A percentile compares a stretch with the other conserved stretches of the same genome.
phyloP scores from a whole-genome alignment of 2,113 vertebrate genomes.

The Gadus macrocephalus region DNA sequence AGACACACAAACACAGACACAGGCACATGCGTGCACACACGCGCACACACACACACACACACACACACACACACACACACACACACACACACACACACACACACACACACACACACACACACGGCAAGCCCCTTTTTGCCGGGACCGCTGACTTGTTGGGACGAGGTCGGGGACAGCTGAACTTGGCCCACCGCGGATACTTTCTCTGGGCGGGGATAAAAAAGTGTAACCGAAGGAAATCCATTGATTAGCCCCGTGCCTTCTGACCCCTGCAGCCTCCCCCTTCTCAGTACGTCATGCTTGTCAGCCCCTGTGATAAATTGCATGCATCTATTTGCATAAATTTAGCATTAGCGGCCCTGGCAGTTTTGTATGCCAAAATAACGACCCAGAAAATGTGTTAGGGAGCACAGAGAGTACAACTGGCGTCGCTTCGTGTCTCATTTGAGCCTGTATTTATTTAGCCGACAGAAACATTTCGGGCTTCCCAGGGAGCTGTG shows the following conservation, averaged over 20 bases:
- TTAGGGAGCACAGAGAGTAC: no score
- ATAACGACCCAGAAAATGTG: constrained; percentile 79
- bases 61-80: no score
- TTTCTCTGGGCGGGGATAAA: constrained; percentile 55
- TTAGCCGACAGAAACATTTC: background rate
- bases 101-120: no score
- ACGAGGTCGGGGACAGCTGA: no score
- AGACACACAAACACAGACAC: background rate
- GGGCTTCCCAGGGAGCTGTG: background rate
- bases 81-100: no score
- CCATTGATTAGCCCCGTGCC: constrained; percentile 89
- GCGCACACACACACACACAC: no score
- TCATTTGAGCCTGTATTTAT: constrained; percentile 28
- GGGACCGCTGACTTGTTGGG: no score
- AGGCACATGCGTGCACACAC: no score
- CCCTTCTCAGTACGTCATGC: constrained; percentile 90
- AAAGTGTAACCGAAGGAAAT: constrained; percentile 79
- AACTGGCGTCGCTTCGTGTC: constrained; percentile 45
- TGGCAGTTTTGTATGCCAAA: constrained; percentile 85
- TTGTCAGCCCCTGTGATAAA: constrained; percentile 96
- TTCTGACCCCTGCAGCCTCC: constrained; percentile 43
- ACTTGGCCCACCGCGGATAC: constrained; percentile 33
- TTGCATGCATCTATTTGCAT: constrained; percentile 97
- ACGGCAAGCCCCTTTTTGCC: no score
- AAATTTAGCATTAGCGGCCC: constrained; percentile 85